Base-by-base conservation (phyloP, 2,113 vertebrate species). In the Antigone vipio region DNA sequence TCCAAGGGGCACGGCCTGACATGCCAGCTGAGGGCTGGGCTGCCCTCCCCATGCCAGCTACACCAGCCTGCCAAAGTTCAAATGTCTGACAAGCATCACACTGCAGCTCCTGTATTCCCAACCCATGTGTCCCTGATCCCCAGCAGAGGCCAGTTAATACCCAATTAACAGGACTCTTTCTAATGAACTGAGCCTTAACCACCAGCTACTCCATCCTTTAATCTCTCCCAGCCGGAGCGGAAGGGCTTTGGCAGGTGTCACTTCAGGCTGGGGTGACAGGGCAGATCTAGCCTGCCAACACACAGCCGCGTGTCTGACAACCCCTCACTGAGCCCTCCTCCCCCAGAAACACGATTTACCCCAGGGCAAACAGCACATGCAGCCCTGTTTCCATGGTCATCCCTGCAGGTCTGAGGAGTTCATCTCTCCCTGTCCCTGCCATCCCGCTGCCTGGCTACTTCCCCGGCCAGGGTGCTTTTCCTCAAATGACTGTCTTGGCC, bases 131-230 rank as follows among this genome's bases (percentile, higher is more conserved):
- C 96, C 95, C 80, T 7, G 72, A 60, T 94, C 95, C 91, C 94
- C 97, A 94, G 76, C 96, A 96, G 97, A 96, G 97, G 88, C 95
- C 88, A 64, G 85, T 90, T 97, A 95, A 97, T 95, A 95, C 94
- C 97, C 96, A 97, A 97, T 97, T 97, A 97, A 97, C 94, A 69
- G 95, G 80, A 84, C 83, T 95, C 76, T 91, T 91, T 73, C 92
- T 97, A 96, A 97, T 76, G 95, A 97, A 96, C 96, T 53, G 76
- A 93, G 91, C 86, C 68, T 86, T 81, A 91, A 68, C 94, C 12
- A 5, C 86, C 91, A 95, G 83, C 56, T 73, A 91, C 83, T 88
- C 77, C 86, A 47, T 92, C 76, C 96, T 97, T 94, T 97, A 92
- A 97, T 97, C 95, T 97, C 91, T 87, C 64, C 29, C 60, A 80